These are phyloP conservation scores for Albula goreensis DNA, from an alignment of 2,113 vertebrate genomes.

Conservation along the genomic window DNA sequence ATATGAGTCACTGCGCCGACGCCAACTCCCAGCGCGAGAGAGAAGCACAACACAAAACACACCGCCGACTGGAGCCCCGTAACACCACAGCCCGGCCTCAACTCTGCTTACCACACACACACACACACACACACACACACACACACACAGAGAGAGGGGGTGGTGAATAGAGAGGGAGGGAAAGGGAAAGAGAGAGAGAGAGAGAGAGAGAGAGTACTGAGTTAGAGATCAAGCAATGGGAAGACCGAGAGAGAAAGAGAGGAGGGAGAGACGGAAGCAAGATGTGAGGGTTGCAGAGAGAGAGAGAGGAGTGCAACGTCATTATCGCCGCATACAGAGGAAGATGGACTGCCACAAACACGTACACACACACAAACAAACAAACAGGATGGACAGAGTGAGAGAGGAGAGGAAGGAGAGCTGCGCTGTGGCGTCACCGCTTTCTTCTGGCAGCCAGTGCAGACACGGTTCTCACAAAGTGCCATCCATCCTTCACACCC, in stretches of 20 bases:
- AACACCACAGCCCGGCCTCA: conserved; percentile 16
- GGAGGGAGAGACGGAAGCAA: background rate
- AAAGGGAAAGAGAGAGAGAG: background rate
- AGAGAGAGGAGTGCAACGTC: background rate
- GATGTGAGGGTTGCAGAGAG: background rate
- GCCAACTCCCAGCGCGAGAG: background rate
- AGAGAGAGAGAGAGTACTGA: background rate
- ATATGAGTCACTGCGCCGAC: conserved; percentile 32
- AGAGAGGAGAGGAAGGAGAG: too few species aligned
- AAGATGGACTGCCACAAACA: too few species aligned
- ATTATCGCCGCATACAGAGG: too few species aligned
- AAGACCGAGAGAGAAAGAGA: background rate
- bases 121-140: background rate
- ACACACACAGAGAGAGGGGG: background rate
- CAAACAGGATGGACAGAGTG: too few species aligned
- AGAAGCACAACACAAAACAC: conserved; percentile 10
- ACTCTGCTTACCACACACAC: conserved; percentile 32
- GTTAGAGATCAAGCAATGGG: background rate
- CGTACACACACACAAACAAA: too few species aligned
- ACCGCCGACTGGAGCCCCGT: too few species aligned
- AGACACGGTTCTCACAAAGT: too few species aligned
- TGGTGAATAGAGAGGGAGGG: background rate
- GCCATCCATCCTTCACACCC: too few species aligned
- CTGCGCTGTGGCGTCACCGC: too few species aligned
- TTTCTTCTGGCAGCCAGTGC: too few species aligned